These are phyloP conservation scores for Bombus superbus DNA, from an alignment of 1,140 invertebrate genomes.

Conservation along the genomic window DNA sequence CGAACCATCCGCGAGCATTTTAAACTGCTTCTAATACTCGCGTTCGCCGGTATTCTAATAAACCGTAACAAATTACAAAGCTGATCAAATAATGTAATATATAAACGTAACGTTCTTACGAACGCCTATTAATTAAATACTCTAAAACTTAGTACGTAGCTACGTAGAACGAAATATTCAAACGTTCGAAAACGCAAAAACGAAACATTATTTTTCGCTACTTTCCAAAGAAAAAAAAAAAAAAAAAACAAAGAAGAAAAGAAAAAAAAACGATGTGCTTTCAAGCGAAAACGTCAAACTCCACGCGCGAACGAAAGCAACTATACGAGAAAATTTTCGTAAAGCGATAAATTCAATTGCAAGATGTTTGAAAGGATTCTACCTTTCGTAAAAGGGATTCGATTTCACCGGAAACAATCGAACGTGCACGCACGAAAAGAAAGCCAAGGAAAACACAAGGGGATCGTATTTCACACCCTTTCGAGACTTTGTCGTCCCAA, in stretches of 20 bases:
- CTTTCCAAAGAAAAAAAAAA: not conserved
- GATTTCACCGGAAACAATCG: constrained; percentile 1
- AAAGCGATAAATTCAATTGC: not conserved
- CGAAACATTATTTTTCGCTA: not conserved
- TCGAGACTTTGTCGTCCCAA: not conserved
- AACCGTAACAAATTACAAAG: too few relatives aligned
- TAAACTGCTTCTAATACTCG: not conserved
- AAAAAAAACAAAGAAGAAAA: not conserved
- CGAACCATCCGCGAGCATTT: not conserved
- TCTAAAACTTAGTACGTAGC: too few relatives aligned
- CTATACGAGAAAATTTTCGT: not conserved
- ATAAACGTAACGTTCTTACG: too few relatives aligned
- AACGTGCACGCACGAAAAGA: not conserved
- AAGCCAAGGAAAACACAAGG: not conserved
- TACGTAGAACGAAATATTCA: too few relatives aligned
- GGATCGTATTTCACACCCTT: constrained; percentile 17
- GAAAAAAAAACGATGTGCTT: not conserved
- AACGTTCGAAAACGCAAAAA: too few relatives aligned
- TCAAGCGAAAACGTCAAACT: not conserved
- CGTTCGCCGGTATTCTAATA: too few relatives aligned
- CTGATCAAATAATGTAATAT: too few relatives aligned
- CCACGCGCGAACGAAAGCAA: not conserved
- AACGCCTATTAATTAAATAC: too few relatives aligned
- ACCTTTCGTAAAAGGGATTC: not conserved
- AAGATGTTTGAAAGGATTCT: not conserved